These are phyloP conservation scores for Gryllus bimaculatus DNA, from an alignment of 1,140 invertebrate genomes.

Conservation along the genomic window DNA sequence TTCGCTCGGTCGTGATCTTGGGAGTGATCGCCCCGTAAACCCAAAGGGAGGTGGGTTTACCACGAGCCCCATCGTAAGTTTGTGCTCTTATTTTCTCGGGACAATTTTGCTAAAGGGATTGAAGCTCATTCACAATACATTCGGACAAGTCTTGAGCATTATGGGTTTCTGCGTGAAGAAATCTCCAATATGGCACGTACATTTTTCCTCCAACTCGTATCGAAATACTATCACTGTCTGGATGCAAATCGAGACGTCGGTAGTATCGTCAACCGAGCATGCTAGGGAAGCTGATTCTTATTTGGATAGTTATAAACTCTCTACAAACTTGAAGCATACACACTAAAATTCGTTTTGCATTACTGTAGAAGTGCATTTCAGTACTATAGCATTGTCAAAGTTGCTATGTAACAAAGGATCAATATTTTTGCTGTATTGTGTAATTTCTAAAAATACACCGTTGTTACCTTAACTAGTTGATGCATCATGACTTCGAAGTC, in stretches of 20 bases:
- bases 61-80: no score
- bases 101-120: no score
- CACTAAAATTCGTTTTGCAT: neutral
- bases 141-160: no score
- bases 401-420: neutral
- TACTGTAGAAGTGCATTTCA: neutral
- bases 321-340: neutral
- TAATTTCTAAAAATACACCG: neutral
- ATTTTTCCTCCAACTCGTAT: neutral
- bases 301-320: neutral
- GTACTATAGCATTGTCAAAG: neutral
- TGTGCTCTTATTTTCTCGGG: no score
- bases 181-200: neutral
- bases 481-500: no score
- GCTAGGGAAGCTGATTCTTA: neutral
- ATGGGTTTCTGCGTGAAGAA: neutral
- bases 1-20: no score
- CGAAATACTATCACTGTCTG: conserved; percentile 7
- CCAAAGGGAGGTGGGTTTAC: no score
- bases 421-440: neutral
- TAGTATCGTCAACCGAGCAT: neutral
- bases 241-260: neutral
- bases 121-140: no score
- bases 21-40: no score
- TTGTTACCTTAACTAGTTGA: neutral